phyloP scores from a whole-genome alignment of 2,888 invertebrate species.

The Phasia obesa region DNA sequence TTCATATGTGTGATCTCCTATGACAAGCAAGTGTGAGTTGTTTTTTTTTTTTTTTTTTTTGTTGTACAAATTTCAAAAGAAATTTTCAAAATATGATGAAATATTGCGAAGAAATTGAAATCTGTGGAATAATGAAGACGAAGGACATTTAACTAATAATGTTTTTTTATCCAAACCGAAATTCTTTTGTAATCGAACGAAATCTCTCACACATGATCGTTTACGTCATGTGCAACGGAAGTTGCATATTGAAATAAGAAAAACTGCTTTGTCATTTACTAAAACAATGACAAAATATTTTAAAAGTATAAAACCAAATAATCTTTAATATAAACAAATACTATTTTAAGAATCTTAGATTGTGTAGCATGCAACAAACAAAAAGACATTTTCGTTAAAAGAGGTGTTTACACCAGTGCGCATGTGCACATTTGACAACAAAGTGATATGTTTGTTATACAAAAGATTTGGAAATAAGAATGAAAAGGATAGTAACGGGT shows the following conservation, averaged over 20 bases:
- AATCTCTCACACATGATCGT: background rate
- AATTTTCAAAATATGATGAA: background rate
- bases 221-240: constrained; percentile 1
- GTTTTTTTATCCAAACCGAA: background rate
- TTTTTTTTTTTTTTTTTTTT: too few species aligned
- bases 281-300: background rate
- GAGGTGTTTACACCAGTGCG: constrained; percentile 42
- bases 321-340: background rate
- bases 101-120: background rate
- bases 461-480: too few species aligned
- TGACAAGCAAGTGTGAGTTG: background rate
- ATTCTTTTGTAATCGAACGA: background rate
- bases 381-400: background rate
- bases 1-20: background rate
- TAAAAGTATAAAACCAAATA: background rate
- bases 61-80: background rate
- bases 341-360: background rate
- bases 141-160: background rate
- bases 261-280: constrained; percentile 5
- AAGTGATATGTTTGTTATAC: background rate
- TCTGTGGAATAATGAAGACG: background rate
- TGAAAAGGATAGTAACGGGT: too few species aligned
- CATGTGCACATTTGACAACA: constrained; percentile 45
- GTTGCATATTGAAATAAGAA: constrained; percentile 8
- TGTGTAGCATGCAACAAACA: background rate